These are phyloP conservation scores for Saguinus imperator DNA, from an alignment of 2,113 vertebrate genomes.

Conservation along the genomic window DNA sequence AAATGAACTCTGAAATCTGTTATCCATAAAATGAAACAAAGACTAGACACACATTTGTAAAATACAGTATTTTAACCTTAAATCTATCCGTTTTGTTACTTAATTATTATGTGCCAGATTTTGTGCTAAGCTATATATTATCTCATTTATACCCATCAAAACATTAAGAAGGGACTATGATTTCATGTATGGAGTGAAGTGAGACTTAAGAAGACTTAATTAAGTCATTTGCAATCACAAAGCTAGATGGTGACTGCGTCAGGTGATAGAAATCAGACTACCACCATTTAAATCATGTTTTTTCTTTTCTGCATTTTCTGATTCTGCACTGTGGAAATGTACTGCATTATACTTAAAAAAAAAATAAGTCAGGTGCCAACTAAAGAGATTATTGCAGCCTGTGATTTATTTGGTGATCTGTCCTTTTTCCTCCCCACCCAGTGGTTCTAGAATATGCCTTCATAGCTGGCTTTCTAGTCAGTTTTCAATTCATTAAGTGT, in stretches of 20 bases:
- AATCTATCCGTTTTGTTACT: background rate
- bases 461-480: background rate
- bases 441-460: background rate
- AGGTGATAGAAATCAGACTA: background rate
- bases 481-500: slow-evolving; percentile 20
- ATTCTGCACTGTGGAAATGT: background rate
- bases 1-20: background rate
- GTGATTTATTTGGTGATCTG: background rate
- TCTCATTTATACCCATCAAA: background rate
- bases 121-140: background rate
- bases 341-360: background rate
- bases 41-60: background rate
- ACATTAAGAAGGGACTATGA: background rate
- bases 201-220: background rate
- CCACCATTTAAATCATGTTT: background rate
- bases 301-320: background rate
- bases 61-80: background rate
- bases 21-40: background rate
- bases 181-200: background rate
- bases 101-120: background rate
- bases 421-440: background rate
- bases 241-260: background rate
- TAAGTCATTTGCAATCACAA: background rate
- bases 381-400: background rate
- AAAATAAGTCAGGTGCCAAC: background rate